Evolutionary conservation across 2,113 vertebrate species (phyloP), one percentile per base, ranked within the genome.

Genomic region (Malurus elegans): DNA sequence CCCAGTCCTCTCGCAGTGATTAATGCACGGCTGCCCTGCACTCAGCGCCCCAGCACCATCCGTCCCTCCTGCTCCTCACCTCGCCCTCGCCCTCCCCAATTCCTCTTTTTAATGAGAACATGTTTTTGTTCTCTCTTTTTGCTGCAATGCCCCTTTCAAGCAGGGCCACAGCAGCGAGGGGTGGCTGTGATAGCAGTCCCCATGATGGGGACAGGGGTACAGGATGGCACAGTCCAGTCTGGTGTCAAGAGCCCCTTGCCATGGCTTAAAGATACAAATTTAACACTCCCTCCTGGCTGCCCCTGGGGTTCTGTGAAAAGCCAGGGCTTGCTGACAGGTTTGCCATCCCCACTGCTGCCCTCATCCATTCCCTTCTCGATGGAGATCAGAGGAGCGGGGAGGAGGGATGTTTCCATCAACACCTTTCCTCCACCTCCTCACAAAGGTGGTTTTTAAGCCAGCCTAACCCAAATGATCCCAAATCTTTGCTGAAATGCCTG

Each of bases 351-450:
- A 1, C 51, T 40, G 18, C 9, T 50, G 9, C 44, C 29, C 7
- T 44, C 34, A n/a, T 42, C 60, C 86, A 86, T 40, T 47, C 50
- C 34, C 18, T 38, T 58, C 80, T 34, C 12, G 7, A 8, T 10
- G 13, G 57, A 34, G 76, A 48, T 10, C 16, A 64, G 76, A 71
- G 58, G 21, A 23, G 40, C 1, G 14, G 72, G 53, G 44, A 79
- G 40, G 34, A 57, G 36, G 40, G 70, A 45, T 0, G 0, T 54
- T 29, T 66, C 45, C 1, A 47, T 25, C 1, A 1, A 48, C 64
- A 54, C 48, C 50, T 90, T 80, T 47, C 64, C 76, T 62, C 61
- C 18, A 7, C 36, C 81, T 57, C 75, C 64, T 86, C 26, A 1
- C 34, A 51, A 83, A 87, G 47, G 79, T n/a, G 28, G 36, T 31